Evolutionary conservation across 2,113 vertebrate species (phyloP).

Genomic region (Elachura formosa): DNA sequence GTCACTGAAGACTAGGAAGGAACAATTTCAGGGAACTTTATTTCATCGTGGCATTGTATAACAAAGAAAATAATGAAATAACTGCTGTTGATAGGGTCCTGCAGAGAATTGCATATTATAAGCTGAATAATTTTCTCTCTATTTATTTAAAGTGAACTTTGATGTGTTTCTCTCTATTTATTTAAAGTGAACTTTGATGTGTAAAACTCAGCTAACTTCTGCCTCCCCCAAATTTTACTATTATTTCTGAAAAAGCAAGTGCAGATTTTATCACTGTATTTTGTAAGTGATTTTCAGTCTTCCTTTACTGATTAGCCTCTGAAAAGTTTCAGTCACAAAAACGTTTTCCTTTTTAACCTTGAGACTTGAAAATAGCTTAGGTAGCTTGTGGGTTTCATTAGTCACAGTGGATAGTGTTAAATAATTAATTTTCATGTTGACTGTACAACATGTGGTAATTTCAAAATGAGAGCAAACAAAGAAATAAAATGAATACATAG

Average conservation of each 20-base stretch:
- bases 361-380: neutral
- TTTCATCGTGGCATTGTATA: neutral
- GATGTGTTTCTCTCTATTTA: neutral
- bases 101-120: neutral
- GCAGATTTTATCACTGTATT: neutral
- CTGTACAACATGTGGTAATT: neutral
- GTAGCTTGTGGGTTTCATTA: neutral
- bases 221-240: neutral
- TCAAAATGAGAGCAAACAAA: neutral
- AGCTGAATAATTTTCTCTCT: neutral
- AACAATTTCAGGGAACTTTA: neutral
- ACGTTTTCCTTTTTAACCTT: neutral
- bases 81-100: neutral
- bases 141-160: neutral
- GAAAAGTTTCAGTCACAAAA: neutral
- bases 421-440: neutral
- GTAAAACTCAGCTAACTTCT: neutral
- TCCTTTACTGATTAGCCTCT: neutral
- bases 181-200: neutral
- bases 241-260: neutral
- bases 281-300: neutral
- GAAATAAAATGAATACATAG: neutral
- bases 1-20: neutral
- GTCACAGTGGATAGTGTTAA: neutral
- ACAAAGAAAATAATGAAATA: neutral